These are phyloP conservation scores for Cantharis rufa DNA, from an alignment of 2,888 invertebrate species.

Conservation along the genomic window DNA sequence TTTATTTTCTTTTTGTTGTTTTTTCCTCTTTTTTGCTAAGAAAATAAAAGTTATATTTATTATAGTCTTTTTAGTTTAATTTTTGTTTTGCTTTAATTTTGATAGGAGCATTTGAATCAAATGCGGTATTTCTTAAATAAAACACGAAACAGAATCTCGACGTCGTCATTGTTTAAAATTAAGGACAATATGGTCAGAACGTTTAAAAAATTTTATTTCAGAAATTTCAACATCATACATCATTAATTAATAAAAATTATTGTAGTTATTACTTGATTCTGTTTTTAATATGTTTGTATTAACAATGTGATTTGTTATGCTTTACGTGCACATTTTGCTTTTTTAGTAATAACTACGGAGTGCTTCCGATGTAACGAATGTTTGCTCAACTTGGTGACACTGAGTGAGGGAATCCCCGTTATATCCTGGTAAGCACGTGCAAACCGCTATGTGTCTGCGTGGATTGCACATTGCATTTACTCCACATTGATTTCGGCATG, in stretches of 20 bases:
- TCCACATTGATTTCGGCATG: constrained; percentile 80
- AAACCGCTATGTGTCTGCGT: constrained; percentile 78
- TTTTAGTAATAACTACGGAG: constrained; percentile 6
- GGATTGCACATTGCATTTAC: constrained; percentile 76
- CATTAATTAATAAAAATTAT: background rate
- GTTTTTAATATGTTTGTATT: background rate
- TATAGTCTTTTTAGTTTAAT: background rate
- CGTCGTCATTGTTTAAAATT: background rate
- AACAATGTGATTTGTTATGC: background rate
- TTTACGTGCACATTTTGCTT: background rate
- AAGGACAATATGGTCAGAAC: background rate
- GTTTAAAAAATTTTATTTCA: background rate
- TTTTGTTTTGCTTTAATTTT: background rate
- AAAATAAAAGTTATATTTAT: background rate
- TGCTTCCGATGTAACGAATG: background rate
- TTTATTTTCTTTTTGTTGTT: background rate
- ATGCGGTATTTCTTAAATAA: too few species aligned
- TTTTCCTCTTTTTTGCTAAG: background rate
- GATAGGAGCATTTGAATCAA: too few species aligned
- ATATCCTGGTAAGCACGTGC: constrained; percentile 75
- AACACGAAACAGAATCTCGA: too few species aligned
- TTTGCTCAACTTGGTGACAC: constrained; percentile 50
- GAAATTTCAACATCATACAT: background rate
- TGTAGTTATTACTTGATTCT: background rate
- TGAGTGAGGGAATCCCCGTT: constrained; percentile 63